Conservation (phyloP, 2,797 vertebrate species). For the Cyprinella venusta region DNA sequence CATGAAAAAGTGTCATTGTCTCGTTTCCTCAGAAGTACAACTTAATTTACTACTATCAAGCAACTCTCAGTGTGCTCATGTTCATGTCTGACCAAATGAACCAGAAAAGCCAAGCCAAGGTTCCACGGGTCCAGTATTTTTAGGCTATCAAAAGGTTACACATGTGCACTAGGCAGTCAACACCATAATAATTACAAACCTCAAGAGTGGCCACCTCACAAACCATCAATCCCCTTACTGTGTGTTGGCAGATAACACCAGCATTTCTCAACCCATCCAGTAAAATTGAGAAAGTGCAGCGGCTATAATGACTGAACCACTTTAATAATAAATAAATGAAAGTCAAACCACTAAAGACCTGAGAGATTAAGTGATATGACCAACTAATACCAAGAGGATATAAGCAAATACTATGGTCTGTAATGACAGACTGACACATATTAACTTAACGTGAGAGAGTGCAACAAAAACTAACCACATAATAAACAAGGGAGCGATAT, state of each 20-base stretch:
- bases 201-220: constrained; percentile 19
- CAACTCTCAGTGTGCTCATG: too few species aligned
- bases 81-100: too few species aligned
- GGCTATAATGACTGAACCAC: neutral
- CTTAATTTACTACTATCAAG: too few species aligned
- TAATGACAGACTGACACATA: constrained; percentile 45
- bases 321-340: constrained; percentile 58
- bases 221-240: neutral
- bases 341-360: constrained; percentile 54
- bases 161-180: constrained; percentile 20
- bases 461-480: constrained; percentile 47
- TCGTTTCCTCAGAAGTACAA: too few species aligned
- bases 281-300: neutral
- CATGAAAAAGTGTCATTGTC: too few species aligned
- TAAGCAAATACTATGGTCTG: constrained; percentile 42
- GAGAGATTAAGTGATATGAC: constrained; percentile 57
- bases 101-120: too few species aligned
- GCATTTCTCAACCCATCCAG: constrained; percentile 1
- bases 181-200: constrained; percentile 5
- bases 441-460: constrained; percentile 50
- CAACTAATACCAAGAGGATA: constrained; percentile 48
- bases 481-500: constrained; percentile 21
- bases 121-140: too few species aligned
- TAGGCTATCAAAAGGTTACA: neutral
- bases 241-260: neutral